Conservation (phyloP, 2,888 invertebrate species). For the Podotricha telesiphe region DNA sequence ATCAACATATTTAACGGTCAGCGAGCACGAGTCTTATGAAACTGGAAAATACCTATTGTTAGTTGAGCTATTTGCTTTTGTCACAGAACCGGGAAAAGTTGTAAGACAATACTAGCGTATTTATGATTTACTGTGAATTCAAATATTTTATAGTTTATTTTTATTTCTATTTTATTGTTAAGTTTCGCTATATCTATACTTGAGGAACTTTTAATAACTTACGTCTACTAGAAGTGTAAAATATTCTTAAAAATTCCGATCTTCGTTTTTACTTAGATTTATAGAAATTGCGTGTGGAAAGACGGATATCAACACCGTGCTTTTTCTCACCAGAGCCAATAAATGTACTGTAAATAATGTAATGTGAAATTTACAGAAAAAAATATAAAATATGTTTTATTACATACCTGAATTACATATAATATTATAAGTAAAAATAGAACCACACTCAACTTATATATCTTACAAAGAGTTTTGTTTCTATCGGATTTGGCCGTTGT, state of each 20-base stretch:
- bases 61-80: neutral
- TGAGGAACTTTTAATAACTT: no score
- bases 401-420: neutral
- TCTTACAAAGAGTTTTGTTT: slow-evolving; percentile 34
- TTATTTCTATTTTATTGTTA: neutral
- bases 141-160: slow-evolving; percentile 4
- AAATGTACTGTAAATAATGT: no score
- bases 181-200: neutral
- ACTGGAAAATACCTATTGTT: slow-evolving; percentile 22
- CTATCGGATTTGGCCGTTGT: slow-evolving; percentile 58
- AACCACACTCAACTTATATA: slow-evolving; percentile 35
- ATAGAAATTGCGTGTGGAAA: no score
- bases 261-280: no score
- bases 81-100: neutral
- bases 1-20: slow-evolving; percentile 39
- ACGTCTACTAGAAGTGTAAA: no score
- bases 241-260: no score
- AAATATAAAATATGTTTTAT: neutral
- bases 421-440: slow-evolving; percentile 8
- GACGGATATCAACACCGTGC: no score
- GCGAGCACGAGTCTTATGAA: slow-evolving; percentile 26
- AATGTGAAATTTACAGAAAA: neutral
- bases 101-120: neutral
- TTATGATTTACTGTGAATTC: neutral
- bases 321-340: no score